Conservation (phyloP, 2,888 invertebrate species). For the Calephelis perditalis region DNA sequence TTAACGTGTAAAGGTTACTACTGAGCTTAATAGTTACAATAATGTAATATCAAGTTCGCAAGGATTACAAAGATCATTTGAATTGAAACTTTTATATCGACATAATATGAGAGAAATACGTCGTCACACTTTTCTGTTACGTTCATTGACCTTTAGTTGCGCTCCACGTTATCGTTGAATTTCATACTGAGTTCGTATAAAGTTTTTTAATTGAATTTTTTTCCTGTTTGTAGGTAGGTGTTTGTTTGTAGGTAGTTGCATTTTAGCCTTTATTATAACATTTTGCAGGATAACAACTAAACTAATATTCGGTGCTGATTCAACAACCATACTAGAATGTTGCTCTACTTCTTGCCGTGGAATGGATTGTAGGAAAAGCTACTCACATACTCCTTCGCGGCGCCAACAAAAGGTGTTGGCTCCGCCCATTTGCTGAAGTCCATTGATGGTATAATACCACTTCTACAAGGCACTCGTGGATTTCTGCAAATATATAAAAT, state of each 20-base stretch:
- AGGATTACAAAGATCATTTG: too few relatives aligned
- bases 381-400: conserved; percentile 82
- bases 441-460: conserved; percentile 90
- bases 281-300: background rate
- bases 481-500: conserved; percentile 76
- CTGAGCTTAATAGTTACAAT: too few relatives aligned
- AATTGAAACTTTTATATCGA: too few relatives aligned
- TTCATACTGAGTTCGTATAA: too few relatives aligned
- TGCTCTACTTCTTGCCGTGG: conserved; percentile 60
- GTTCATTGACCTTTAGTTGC: too few relatives aligned
- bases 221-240: too few relatives aligned
- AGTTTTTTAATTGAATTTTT: too few relatives aligned
- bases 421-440: conserved; percentile 96
- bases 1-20: too few relatives aligned
- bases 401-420: conserved; percentile 63
- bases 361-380: conserved; percentile 76
- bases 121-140: too few relatives aligned
- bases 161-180: too few relatives aligned
- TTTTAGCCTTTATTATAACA: background rate
- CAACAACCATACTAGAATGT: conserved; percentile 34
- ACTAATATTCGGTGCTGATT: conserved; percentile 5
- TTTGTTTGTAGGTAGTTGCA: background rate
- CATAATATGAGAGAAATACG: too few relatives aligned
- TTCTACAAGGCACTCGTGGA: conserved; percentile 94
- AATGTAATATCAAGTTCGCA: too few relatives aligned